Percentiles rank a stretch among this genome's conserved stretches.
Evolutionary conservation across 1,140 invertebrate genomes (phyloP).

Genomic region (Pteromalus puparum): DNA sequence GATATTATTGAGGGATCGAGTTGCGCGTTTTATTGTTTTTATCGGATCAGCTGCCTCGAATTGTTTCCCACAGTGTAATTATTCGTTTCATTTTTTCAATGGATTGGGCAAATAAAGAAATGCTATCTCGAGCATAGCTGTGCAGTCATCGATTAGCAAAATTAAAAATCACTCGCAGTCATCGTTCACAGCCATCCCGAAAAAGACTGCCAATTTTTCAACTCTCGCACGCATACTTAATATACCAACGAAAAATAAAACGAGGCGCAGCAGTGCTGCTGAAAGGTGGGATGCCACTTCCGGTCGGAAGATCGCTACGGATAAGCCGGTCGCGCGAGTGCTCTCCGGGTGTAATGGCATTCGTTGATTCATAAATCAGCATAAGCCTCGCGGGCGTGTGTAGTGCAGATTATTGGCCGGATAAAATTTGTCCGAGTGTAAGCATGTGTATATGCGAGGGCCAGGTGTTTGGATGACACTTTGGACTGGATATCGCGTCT

Average conservation of each 20-base stretch:
- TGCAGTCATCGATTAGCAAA: not conserved
- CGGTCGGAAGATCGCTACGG: conserved; percentile 34
- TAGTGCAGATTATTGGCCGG: conserved; percentile 40
- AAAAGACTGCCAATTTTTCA: too few relatives aligned
- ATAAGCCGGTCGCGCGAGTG: not conserved
- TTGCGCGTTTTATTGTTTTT: not conserved
- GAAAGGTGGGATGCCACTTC: conserved; percentile 58
- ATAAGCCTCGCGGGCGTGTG: not conserved
- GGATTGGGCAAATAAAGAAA: too few relatives aligned
- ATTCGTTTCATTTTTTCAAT: too few relatives aligned
- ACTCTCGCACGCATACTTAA: too few relatives aligned
- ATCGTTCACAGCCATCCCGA: too few relatives aligned
- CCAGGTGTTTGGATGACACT: conserved; percentile 47
- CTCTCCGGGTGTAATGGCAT: conserved; percentile 19
- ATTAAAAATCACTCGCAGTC: not conserved
- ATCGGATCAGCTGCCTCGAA: not conserved
- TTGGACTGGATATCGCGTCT: not conserved
- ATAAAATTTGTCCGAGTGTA: conserved; percentile 46
- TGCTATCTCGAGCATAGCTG: too few relatives aligned
- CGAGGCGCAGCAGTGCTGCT: not conserved
- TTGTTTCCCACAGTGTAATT: too few relatives aligned
- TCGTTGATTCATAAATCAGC: conserved; percentile 49
- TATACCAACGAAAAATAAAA: conserved; percentile 11
- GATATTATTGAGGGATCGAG: too few relatives aligned
- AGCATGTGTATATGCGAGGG: not conserved